Evolutionary conservation across 2,113 vertebrate genomes (phyloP), one percentile per base, ranked within the genome.

Genomic region (Leuciscus idus): DNA sequence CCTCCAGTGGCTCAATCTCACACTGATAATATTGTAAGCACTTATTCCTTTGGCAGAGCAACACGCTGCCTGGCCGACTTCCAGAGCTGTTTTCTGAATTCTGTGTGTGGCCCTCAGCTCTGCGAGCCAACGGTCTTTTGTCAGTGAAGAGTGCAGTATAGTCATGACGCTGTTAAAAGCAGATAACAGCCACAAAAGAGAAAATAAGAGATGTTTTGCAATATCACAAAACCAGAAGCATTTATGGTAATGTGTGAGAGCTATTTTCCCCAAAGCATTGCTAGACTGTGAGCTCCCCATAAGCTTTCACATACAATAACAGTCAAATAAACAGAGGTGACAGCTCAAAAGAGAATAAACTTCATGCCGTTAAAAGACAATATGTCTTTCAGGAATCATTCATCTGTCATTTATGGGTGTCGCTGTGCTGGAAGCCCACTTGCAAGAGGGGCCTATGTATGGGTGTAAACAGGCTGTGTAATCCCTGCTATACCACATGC

Each of bases 41-140:
- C 76, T 70, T 70, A 72, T 87, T 87, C 23, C 23, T 75, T 52
- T 84, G 88, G 59, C 75, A 57, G 66, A 50, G 50, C 10, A 3
- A 26, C 13, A 62, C 57, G 39, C 6, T 52, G 33, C 15, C 83
- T 87, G 85, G 66, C 64, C 59, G 15, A 15, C 77, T 46, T 62
- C 82, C 78, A 61, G 79, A 61, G 48, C 59, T 87, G 78, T 85
- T 86, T 75, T 89, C 85, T 82, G 50, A 74, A 77, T 84, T 50
- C 19, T 82, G 36, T 61, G 78, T 62, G 59, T 84, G 46, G 66
- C 72, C 70, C 26, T 82, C 43, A 28, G 73, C 74, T 68, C 82
- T 10, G 39, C 61, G 43, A 30, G 81, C 17, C 66, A 17, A 61
- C 21, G 46, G 36, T 66, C 52, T 80, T 46, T 52, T 39, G 74